Evolutionary conservation across 2,797 vertebrate species (phyloP).

Genomic region (Vespertilio murinus): DNA sequence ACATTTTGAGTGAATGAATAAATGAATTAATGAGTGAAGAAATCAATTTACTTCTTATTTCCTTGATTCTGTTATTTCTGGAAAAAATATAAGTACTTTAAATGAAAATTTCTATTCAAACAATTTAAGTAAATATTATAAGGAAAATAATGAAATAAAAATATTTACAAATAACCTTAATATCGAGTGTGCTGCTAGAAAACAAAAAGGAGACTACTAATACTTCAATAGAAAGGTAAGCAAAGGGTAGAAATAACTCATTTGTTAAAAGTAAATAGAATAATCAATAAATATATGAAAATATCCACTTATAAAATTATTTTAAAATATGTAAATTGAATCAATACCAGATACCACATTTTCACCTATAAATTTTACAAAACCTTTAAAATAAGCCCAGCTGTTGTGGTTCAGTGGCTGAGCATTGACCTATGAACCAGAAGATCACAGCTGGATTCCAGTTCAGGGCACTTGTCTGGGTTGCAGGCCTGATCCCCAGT

Average conservation of each 20-base stretch:
- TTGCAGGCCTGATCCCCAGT: too few relatives aligned
- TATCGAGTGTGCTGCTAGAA: not conserved
- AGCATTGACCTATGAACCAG: too few relatives aligned
- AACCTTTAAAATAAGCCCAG: not conserved
- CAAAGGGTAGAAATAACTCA: not conserved
- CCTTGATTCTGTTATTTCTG: not conserved
- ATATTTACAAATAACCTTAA: not conserved
- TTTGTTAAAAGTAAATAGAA: not conserved
- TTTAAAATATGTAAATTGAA: not conserved
- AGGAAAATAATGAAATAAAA: not conserved
- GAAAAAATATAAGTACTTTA: not conserved
- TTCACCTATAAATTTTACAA: not conserved
- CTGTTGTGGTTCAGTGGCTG: too few relatives aligned
- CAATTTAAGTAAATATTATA: conserved; percentile 34
- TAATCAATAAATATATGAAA: not conserved
- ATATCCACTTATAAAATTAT: not conserved
- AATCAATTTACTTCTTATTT: not conserved
- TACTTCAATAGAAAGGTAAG: not conserved
- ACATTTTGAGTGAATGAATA: not conserved
- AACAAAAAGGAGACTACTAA: not conserved
- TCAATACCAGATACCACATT: not conserved
- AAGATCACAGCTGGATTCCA: too few relatives aligned
- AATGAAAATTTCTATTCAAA: not conserved
- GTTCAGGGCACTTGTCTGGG: too few relatives aligned
- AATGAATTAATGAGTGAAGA: not conserved